Percentiles rank a stretch among this genome's conserved stretches.
Conservation (phyloP, 2,797 vertebrate species). For the Nyctibius grandis region DNA sequence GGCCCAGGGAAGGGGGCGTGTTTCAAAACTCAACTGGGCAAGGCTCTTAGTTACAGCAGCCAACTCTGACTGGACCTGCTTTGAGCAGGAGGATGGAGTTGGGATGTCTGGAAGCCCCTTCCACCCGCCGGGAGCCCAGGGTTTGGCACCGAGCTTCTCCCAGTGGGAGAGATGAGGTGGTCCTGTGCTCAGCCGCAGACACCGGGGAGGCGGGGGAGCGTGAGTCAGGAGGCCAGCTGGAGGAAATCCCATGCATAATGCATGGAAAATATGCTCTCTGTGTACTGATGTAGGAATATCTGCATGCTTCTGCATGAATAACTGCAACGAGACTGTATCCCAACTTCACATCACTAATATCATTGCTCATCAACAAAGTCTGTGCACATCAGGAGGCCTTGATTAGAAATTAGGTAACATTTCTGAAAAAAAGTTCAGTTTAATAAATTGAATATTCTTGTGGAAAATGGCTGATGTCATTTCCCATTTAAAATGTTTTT, state of each 20-base stretch:
- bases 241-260: constrained; percentile 14
- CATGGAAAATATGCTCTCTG: constrained; percentile 26
- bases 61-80: neutral
- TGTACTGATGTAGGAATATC: neutral
- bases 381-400: neutral
- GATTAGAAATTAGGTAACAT: neutral
- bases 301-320: neutral
- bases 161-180: neutral
- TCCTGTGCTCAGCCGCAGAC: neutral
- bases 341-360: neutral
- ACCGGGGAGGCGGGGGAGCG: neutral
- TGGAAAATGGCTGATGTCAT: neutral
- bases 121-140: neutral
- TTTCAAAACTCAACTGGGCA: neutral
- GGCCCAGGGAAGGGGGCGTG: neutral
- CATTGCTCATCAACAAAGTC: neutral
- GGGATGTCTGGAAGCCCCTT: neutral
- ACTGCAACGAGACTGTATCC: neutral
- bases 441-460: neutral
- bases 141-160: neutral
- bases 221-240: constrained; percentile 52
- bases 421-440: neutral
- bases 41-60: neutral
- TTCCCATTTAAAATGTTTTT: neutral
- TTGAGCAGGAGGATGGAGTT: neutral